Conservation (phyloP, 2,797 vertebrate genomes). For the Sternotherus odoratus region DNA sequence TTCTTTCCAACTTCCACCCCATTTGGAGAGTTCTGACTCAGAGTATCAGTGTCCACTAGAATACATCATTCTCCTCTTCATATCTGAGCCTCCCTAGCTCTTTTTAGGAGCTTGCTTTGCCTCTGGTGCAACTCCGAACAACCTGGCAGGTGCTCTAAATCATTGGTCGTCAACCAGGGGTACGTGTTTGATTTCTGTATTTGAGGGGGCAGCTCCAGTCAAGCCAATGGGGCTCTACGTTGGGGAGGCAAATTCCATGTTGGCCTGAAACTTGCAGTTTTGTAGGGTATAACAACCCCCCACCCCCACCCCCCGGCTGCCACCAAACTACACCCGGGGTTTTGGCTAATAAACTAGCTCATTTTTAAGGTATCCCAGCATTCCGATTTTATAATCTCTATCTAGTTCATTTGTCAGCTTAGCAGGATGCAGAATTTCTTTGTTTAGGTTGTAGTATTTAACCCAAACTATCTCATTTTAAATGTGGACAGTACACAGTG, state of each 20-base stretch:
- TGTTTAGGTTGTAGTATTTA: neutral
- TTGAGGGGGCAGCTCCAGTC: neutral
- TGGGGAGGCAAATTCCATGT: neutral
- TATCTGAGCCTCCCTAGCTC: neutral
- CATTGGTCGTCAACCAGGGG: no score
- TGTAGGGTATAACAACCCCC: neutral
- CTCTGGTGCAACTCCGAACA: accelerated
- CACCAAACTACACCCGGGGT: neutral
- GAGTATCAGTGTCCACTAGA: no score
- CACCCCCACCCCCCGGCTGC: no score
- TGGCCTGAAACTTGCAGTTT: neutral
- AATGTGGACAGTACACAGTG: neutral
- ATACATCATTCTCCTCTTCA: neutral
- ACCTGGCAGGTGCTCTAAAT: accelerated
- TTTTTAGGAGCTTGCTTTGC: neutral
- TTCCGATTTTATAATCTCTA: constrained; percentile 43
- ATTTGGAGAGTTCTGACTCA: no score
- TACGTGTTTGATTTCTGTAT: neutral
- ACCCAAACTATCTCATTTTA: neutral
- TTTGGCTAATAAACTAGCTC: constrained; percentile 23
- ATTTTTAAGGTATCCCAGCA: constrained; percentile 28
- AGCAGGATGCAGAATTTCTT: neutral
- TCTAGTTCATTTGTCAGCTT: neutral
- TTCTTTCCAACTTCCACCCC: neutral
- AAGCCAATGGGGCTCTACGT: neutral